Percentiles rank a stretch among this genome's conserved stretches.
These are phyloP conservation scores for Allygus modestus DNA, from an alignment of 2,888 invertebrate species.

Conservation along the genomic window DNA sequence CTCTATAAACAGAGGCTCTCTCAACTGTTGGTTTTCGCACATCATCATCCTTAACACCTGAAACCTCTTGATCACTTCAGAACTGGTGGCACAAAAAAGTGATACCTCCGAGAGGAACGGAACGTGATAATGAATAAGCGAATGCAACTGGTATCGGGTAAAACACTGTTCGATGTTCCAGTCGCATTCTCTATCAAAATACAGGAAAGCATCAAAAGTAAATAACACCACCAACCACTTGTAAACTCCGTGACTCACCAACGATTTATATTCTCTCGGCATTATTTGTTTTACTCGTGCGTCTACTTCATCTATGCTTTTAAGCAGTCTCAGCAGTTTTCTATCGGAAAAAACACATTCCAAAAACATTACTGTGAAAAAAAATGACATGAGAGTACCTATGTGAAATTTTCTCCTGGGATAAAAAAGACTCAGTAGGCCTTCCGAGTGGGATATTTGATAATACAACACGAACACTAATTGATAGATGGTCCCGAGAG, in stretches of 20 bases:
- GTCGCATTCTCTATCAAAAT: neutral
- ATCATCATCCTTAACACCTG: neutral
- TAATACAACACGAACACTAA: neutral
- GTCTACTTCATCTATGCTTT: constrained; percentile 4
- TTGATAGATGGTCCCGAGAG: neutral
- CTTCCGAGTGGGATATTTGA: neutral
- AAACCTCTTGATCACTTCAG: neutral
- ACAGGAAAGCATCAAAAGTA: neutral
- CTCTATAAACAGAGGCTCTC: neutral
- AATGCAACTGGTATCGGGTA: neutral
- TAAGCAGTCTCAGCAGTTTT: neutral
- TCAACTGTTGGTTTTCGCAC: neutral
- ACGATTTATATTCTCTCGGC: neutral
- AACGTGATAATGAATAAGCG: neutral
- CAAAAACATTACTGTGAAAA: neutral
- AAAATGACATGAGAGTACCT: neutral
- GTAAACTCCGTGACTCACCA: neutral
- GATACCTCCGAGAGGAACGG: neutral
- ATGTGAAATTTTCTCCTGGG: neutral
- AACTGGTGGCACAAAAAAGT: neutral
- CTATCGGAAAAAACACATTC: constrained; percentile 4
- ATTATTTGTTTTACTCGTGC: neutral
- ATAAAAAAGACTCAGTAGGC: neutral
- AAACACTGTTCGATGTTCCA: neutral
- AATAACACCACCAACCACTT: neutral